Evolutionary conservation across 2,113 vertebrate genomes (phyloP), one percentile per base, ranked within the genome.

Genomic region (Vulpes lagopus): DNA sequence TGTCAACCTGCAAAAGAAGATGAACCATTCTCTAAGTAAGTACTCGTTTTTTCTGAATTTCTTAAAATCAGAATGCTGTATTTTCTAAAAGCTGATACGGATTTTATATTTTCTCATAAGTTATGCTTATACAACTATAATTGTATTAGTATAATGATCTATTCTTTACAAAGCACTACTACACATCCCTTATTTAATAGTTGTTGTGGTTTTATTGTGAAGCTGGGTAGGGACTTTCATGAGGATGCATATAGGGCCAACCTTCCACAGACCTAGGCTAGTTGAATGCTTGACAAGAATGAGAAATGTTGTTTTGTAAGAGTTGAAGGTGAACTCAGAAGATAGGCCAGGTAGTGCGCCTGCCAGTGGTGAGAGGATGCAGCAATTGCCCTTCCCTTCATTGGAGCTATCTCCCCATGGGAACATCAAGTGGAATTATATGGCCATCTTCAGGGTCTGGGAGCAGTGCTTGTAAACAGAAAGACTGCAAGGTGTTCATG

Each of bases 11-110:
- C 14, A 94, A 1, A 11, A 11, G 3, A 1, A 2, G 4, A 0
- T 5, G 0, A 84, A 88, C 55, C 0, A n/a, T 25, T 92, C 60
- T 11, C 17, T 97, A 93, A 71, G 98, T 98, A 96, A 97, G 84
- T 5, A 64, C 1, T 4, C 80, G 53, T 30, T 89, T 91, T 71
- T 89, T 95, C 35, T 71, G 20, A 65, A 79, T 89, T 94, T 94
- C n/a, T 86, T 62, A 96, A 89, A 79, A 64, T 49, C 1, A 51
- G 30, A 92, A 90, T 65, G 19, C 11, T 78, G 0, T 53, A 69
- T 91, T 93, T 96, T 87, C 78, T 91, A 53, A 87, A 93, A 89
- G 9, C 7, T 55, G 15, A 59, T 5, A 69, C 69, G 12, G 3
- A 51, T 91, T 86, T 79, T 71, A 14, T 92, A 51, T 64, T 53